Evolutionary conservation across 2,888 invertebrate genomes (phyloP), one percentile per base, ranked within the genome.

Genomic region (Muschampia plurimacula): DNA sequence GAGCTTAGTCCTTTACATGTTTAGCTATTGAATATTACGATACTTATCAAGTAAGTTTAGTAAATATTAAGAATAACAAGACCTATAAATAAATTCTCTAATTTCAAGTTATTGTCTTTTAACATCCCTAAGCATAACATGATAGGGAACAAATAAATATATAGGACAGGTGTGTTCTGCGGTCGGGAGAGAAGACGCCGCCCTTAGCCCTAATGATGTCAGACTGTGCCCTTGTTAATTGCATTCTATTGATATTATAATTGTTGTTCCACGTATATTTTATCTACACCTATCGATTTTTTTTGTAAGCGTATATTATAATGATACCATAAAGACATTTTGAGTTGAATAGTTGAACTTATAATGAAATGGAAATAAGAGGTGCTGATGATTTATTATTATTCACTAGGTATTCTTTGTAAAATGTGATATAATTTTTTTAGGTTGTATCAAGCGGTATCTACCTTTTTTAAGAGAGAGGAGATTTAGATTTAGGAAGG

Each of bases 161-260:
- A 72, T 69, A 62, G 63, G 67, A 73, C 76, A 76, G 74, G 76
- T 76, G 76, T 64, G 72, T 68, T 70, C 74, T 74, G 74, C 64
- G 72, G 63, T 70, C 70, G 64, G 32, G 65, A 65, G 70, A 70
- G 65, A 59, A 57, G 64, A 59, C 13, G 39, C 64, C 70, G 59
- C n/a, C n/a, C 46, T 57, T 46, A 59, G 36, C 57, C 12, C 71
- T 71, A 66, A 71, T 66, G 60, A 71, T 49, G 60, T 66, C 60
- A 71, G 65, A 46, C 44, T 65, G 49, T 49, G 60, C 39, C 71
- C 60, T 46, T 71, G 59, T 65, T 66, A 71, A 66, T 71, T 71
- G 59, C 46, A 15, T 59, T 28, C 64, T 70, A 70, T 70, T 71
- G 60, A 71, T 71, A 65, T 60, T 66, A 49, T 65, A 65, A 71